Evolutionary conservation across 2,888 invertebrate species (phyloP), one percentile per base, ranked within the genome.

Genomic region (Adelognathus sp.): DNA sequence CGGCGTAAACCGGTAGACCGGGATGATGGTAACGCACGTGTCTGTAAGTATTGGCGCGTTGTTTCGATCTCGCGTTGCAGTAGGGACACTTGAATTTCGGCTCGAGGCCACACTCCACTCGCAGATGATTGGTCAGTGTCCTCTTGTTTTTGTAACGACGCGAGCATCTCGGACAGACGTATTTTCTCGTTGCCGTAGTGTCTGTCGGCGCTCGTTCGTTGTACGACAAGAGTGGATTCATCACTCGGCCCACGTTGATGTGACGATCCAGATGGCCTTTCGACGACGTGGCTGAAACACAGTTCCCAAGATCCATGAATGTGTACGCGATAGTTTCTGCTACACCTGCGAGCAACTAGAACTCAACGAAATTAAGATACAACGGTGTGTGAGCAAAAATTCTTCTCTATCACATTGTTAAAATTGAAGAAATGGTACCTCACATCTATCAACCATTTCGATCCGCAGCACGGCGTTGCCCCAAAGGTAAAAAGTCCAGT

Each of bases 11-110:
- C 3, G 83, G 76, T 7, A 64, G 75, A 27, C 79, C 87, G 0
- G 86, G 83, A 77, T 88, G 88, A 11, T 81, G 82, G 24, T 83
- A 86, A 2, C 85, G 78, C 7, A 89, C 84, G 70, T 90, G 87
- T 14, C 83, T 82, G 1, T 87, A 85, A 3, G 88, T 80, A 70
- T 88, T 86, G n/a, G 86, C 86, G 16, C 87, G 86, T 39, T 88
- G 88, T n/a, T 82, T 83, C 1, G 86, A 83, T 6, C 84, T 77
- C 58, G 89, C 87, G 1, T 71, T 71, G 66, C 90, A 90, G 46
- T 87, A 84, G 0, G 88, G 88, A 76, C 90, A 90, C 27, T 85
- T 83, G 78, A 88, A 90, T 33, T 86, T 82, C 4, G 88, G 88
- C 29, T 76, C 74, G 70, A 88, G 86, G 3, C 87, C 88, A 66